phyloP scores from a whole-genome alignment of 2,797 vertebrate genomes.

The Enteromius paludinosus region DNA sequence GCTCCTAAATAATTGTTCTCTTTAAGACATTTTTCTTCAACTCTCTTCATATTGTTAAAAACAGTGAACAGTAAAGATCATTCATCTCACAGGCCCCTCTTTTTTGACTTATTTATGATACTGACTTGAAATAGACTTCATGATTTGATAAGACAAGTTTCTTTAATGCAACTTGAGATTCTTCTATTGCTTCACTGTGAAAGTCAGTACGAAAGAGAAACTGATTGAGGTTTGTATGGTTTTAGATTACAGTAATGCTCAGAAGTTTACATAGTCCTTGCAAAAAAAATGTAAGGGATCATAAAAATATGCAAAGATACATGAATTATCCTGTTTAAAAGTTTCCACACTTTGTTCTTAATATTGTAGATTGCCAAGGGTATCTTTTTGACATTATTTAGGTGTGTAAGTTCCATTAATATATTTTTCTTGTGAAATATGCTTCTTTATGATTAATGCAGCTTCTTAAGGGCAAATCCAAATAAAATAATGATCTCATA shows the following conservation, averaged over 20 bases:
- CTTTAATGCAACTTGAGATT: slow-evolving; percentile 53
- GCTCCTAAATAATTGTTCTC: slow-evolving; percentile 39
- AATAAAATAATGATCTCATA: not conserved
- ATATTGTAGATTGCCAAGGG: not conserved
- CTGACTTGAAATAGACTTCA: slow-evolving; percentile 58
- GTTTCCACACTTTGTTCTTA: not conserved
- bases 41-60: slow-evolving; percentile 42
- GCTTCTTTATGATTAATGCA: not conserved
- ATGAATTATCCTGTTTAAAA: not conserved
- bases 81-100: slow-evolving; percentile 26
- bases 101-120: slow-evolving; percentile 61
- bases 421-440: not conserved
- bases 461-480: not conserved
- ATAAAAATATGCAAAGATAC: not conserved
- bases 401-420: not conserved
- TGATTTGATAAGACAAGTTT: slow-evolving; percentile 56
- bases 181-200: slow-evolving; percentile 50
- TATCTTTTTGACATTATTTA: not conserved
- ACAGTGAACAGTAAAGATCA: slow-evolving; percentile 43
- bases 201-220: slow-evolving; percentile 4
- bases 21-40: slow-evolving; percentile 20
- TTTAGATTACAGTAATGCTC: not conserved
- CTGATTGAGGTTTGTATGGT: not conserved
- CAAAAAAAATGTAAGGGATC: not conserved
- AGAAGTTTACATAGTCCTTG: not conserved